Evolutionary conservation across 2,797 vertebrate genomes (phyloP), one percentile per base, ranked within the genome.

Genomic region (Aplochiton taeniatus): DNA sequence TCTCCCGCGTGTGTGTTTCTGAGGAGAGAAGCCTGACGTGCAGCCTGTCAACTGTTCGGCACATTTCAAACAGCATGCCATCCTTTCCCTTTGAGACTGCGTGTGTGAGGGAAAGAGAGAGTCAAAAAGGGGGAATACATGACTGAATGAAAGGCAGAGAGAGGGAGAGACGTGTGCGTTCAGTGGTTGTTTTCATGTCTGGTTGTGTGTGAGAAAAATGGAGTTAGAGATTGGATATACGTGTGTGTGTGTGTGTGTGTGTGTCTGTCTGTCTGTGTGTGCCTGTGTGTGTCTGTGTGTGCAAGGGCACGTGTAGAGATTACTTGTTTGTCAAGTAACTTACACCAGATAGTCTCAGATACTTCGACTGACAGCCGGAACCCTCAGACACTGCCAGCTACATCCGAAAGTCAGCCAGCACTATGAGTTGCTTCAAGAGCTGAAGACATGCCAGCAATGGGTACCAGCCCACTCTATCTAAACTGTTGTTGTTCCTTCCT

Each of bases 21-120:
- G 65, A 4, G 0, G 77, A 60, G 80, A 78, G 55, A 68, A 53
- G 44, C 11, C 65, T 68, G 68, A 83, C 79, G 81, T 50, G 68
- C 73, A 47, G 54, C 49, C 75, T 78, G 77, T 84, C 82, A 82
- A 69, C 60, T 1, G 11, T 42, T 76, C 71, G 68, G 58, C 53
- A 58, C n/a, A 70, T 61, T 61, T 49, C 60, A 69, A 73, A 69
- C 56, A 71, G 83, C 73, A 81, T 56, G 43, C 51, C 56, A 11
- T 61, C 49, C 57, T 59, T 50, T 55, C 73, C 63, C 73, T 70
- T n/a, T 45, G 49, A 57, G 57, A 57, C 53, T 45, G 1, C 46
- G 41, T 31, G 11, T 52, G 31, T 18, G 56, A n/a, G n/a, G n/a
- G n/a, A n/a, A n/a, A 31, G 31, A 31, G 31, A 31, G 31, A 31